These are phyloP conservation scores for Acrossocheilus wenchowensis DNA, from an alignment of 2,797 vertebrate genomes.

Conservation along the genomic window DNA sequence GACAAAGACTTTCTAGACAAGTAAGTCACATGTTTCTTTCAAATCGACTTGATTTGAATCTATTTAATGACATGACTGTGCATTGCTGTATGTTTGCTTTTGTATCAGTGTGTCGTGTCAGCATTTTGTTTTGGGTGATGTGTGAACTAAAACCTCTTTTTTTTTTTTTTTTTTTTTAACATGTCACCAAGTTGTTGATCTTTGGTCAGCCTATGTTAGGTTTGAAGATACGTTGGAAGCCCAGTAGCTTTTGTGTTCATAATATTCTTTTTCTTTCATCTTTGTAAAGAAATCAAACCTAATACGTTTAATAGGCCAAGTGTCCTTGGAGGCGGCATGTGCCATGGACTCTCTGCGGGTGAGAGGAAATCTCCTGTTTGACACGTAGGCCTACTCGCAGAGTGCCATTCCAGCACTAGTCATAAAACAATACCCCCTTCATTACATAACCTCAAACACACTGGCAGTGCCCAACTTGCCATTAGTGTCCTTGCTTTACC, in stretches of 20 bases:
- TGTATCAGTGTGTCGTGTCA: not conserved
- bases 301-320: not conserved
- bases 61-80: not conserved
- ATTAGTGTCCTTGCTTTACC: not conserved
- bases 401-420: conserved; percentile 41
- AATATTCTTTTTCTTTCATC: not conserved
- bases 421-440: conserved; percentile 43
- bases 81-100: not conserved
- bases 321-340: conserved; percentile 1
- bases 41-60: not conserved
- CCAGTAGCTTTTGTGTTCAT: not conserved
- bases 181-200: not conserved
- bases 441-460: conserved; percentile 41
- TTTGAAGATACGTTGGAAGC: not conserved
- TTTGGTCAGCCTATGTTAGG: conserved; percentile 9
- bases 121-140: not conserved
- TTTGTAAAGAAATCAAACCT: not conserved
- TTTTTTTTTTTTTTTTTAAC: not conserved
- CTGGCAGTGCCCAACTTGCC: conserved; percentile 9
- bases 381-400: conserved; percentile 39
- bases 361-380: conserved; percentile 41
- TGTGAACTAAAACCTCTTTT: not conserved
- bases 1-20: conserved; percentile 98
- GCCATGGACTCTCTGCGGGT: conserved; percentile 3
- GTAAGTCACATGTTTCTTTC: conserved; percentile 78